Evolutionary conservation across 1,140 invertebrate species (phyloP).

Genomic region (Macrocentrus cingulum): DNA sequence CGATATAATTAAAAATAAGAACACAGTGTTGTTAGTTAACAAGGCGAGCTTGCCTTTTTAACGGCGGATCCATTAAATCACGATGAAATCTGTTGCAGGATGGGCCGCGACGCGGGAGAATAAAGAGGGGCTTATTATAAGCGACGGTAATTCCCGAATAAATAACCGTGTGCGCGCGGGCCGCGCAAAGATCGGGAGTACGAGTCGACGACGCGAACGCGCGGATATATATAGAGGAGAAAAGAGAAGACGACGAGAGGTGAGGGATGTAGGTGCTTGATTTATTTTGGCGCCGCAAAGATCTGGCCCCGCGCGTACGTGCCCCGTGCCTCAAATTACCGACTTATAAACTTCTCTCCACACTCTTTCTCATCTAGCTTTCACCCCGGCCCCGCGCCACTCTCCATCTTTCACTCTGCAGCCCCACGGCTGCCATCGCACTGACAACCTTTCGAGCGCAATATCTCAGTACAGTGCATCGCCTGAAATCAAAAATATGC

Average conservation of each 20-base stretch:
- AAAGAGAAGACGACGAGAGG: constrained; percentile 28
- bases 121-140: constrained; percentile 60
- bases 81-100: constrained; percentile 54
- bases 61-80: constrained; percentile 55
- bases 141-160: constrained; percentile 60
- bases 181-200: constrained; percentile 38
- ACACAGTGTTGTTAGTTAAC: not conserved
- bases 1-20: constrained; percentile 3
- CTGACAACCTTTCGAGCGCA: too few relatives aligned
- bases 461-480: too few relatives aligned
- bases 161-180: constrained; percentile 51
- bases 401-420: not conserved
- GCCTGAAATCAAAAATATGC: too few relatives aligned
- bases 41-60: not conserved
- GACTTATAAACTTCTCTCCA: constrained; percentile 57
- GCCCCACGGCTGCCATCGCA: too few relatives aligned
- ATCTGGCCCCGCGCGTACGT: constrained; percentile 56
- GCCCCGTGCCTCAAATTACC: constrained; percentile 58
- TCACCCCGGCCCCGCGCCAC: constrained; percentile 3
- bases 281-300: constrained; percentile 58
- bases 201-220: not conserved
- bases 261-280: constrained; percentile 51
- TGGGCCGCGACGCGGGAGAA: constrained; percentile 43
- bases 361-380: constrained; percentile 23
- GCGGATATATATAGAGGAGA: constrained; percentile 9